These are phyloP conservation scores for Plotosus lineatus DNA, from an alignment of 2,113 vertebrate genomes.

Conservation along the genomic window DNA sequence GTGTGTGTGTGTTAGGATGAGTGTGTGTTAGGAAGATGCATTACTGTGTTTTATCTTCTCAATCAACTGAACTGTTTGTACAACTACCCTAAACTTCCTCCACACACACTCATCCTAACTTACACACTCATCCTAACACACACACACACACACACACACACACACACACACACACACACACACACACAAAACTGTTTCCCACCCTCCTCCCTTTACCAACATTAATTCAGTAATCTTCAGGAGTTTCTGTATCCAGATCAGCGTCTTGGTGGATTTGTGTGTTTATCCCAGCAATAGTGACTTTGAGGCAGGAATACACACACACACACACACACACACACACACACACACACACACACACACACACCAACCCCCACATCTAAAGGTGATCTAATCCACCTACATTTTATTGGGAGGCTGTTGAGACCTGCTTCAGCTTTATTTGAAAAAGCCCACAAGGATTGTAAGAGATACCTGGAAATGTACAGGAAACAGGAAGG, in stretches of 20 bases:
- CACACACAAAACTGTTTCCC: not conserved
- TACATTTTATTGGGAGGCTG: not conserved
- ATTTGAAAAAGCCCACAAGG: not conserved
- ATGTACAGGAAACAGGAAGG: not conserved
- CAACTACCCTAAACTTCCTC: constrained; percentile 38
- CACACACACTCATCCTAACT: not conserved
- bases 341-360: not conserved
- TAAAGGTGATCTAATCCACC: not conserved
- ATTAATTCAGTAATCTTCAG: not conserved
- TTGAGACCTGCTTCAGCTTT: not conserved
- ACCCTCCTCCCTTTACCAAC: not conserved
- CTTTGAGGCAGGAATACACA: not conserved
- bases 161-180: not conserved
- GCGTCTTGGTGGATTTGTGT: not conserved
- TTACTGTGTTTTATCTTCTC: constrained; percentile 36
- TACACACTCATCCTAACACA: not conserved
- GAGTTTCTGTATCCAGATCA: not conserved
- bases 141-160: not conserved
- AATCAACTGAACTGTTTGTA: constrained; percentile 53
- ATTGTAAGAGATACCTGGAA: not conserved
- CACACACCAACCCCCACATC: not conserved
- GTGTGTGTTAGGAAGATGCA: constrained; percentile 50
- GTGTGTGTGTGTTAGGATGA: constrained; percentile 24
- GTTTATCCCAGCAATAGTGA: not conserved
- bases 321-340: not conserved